phyloP scores from a whole-genome alignment of 2,113 vertebrate species.

The Carassius gibelio region DNA sequence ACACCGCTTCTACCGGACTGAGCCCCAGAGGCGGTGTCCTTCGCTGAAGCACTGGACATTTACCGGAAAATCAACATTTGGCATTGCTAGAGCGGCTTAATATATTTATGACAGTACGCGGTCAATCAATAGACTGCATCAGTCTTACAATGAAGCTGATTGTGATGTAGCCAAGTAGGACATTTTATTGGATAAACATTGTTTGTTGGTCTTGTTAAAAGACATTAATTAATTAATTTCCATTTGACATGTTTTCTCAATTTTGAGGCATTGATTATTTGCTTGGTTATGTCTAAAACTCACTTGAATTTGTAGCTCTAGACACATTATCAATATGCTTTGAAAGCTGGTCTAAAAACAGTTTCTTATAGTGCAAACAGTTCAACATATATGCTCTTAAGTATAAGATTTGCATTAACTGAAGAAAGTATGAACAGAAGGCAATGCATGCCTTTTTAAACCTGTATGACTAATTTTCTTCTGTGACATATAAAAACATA shows the following conservation, averaged over 20 bases:
- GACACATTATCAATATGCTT: background rate
- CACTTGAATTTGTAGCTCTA: background rate
- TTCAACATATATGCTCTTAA: background rate
- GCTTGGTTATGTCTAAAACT: background rate
- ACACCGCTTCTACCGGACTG: conserved; percentile 52
- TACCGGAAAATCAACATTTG: conserved; percentile 13
- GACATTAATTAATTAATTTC: background rate
- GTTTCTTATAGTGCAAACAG: background rate
- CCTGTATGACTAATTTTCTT: background rate
- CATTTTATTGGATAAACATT: too few relatives aligned
- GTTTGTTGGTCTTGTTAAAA: background rate
- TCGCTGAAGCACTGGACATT: background rate
- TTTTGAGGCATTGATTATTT: background rate
- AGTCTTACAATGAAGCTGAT: too few relatives aligned
- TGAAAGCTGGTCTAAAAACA: background rate
- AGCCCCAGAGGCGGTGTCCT: background rate
- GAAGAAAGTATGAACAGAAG: too few relatives aligned
- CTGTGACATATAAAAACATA: background rate
- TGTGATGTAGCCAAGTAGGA: too few relatives aligned
- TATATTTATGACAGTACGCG: background rate
- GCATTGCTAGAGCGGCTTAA: background rate
- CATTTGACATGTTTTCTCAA: background rate
- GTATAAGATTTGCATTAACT: too few relatives aligned
- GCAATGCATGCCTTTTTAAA: background rate
- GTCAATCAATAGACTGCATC: background rate